Evolutionary conservation across 2,797 vertebrate species (phyloP).

Genomic region (Halcyon badia): DNA sequence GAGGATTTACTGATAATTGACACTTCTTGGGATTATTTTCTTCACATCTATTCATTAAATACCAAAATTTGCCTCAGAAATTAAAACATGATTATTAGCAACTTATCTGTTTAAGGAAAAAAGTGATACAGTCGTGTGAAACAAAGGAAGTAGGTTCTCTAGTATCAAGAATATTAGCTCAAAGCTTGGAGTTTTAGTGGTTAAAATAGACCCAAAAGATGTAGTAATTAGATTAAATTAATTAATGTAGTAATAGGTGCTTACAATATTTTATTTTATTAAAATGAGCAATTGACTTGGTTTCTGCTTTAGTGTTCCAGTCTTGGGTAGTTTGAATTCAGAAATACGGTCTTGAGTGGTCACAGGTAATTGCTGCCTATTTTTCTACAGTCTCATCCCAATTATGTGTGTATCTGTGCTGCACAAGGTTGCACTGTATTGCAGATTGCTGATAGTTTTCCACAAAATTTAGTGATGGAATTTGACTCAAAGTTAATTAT

Average conservation of each 20-base stretch:
- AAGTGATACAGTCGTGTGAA: background rate
- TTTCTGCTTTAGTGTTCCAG: background rate
- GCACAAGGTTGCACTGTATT: background rate
- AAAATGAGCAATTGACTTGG: background rate
- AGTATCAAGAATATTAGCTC: background rate
- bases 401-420: background rate
- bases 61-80: background rate
- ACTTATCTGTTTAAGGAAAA: background rate
- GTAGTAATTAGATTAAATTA: background rate
- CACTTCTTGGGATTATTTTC: background rate
- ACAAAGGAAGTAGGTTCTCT: background rate
- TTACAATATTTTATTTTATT: background rate
- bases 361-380: background rate
- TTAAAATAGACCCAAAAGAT: background rate
- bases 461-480: background rate
- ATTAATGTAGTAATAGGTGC: background rate
- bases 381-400: background rate
- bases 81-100: background rate
- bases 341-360: background rate
- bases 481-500: background rate
- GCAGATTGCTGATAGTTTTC: accelerated
- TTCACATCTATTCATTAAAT: background rate
- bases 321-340: background rate
- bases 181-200: background rate
- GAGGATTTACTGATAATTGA: background rate